Conservation (phyloP, 2,888 invertebrate genomes). For the Girardia tigrina region DNA sequence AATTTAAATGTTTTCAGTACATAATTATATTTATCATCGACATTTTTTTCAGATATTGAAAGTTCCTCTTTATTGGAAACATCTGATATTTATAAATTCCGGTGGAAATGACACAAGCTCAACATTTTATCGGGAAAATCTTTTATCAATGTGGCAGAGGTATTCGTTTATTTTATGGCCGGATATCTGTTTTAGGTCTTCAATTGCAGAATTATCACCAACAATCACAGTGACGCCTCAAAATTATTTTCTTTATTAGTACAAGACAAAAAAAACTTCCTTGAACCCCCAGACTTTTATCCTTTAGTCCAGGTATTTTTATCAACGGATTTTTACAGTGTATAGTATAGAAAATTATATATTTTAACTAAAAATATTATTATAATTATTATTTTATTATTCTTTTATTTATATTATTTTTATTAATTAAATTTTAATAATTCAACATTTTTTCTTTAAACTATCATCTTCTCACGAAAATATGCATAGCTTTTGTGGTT, state of each 20-base stretch:
- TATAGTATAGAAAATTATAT: no score
- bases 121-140: background rate
- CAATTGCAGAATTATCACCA: background rate
- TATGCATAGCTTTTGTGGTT: no score
- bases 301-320: slow-evolving; percentile 60
- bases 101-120: background rate
- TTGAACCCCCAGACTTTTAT: slow-evolving; percentile 73
- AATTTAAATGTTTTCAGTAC: no score
- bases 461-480: no score
- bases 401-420: no score
- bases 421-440: no score
- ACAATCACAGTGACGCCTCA: slow-evolving; percentile 57
- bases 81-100: background rate
- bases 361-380: no score
- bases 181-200: background rate
- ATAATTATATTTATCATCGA: no score
- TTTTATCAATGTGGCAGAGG: background rate
- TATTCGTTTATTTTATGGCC: background rate
- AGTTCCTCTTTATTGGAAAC: slow-evolving; percentile 4
- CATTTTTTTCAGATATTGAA: slow-evolving; percentile 10
- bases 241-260: slow-evolving; percentile 74
- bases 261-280: slow-evolving; percentile 48
- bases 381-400: no score
- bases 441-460: no score
- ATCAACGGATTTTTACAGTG: no score